Base-by-base conservation (phyloP, 1,140 invertebrate genomes). In the Steinernema khuongi region DNA sequence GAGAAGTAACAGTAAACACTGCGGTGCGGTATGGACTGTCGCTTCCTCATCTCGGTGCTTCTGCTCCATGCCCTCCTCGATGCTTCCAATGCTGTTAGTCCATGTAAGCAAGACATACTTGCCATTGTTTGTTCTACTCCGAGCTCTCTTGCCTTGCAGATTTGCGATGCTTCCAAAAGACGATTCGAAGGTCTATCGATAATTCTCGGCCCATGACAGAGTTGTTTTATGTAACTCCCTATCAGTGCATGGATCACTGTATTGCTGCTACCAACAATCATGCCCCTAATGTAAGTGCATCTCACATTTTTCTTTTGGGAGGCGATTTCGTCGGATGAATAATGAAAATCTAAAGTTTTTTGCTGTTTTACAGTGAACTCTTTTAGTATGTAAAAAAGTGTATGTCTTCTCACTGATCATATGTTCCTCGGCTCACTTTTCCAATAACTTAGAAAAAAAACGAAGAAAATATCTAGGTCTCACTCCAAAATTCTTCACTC, bases 201-300 rank as follows among this genome's bases (percentile, higher is more conserved):
- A 77, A 77, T 60, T 50, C 60, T 30, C 75, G 77, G 31, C 75
- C 75, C 28, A 77, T 77, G 50, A 71, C 44, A 1, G 75, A 77
- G 75, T 31, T 77, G 30, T 77, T 77, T 41, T 77, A 77, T 31
- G 75, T 77, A 17, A 50, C 75, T 60, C 75, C 74, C 14, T 71
- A 77, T 72, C 74, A 77, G 66, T 77, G 75, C 32, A 71, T 77
- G 41, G 75, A 77, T 36, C 75, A 77, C 29, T 77, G 75, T 41
- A 77, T 77, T 36, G 22, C 32, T n/a, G 28, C 50, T 26, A 77
- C 74, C 7, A 76, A 76, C 67, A 76, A 76, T 22, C 50, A 60
- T 67, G 75, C 67, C 2, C 43, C 68, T 30, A 78, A 76, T 68
- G 75, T 77, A 31, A 26, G n/a, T n/a, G n/a, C n/a, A n/a, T n/a